A percentile compares a stretch with the other conserved stretches of the same genome.
phyloP scores from a whole-genome alignment of 2,888 invertebrate genomes.

The Sycophila texana region DNA sequence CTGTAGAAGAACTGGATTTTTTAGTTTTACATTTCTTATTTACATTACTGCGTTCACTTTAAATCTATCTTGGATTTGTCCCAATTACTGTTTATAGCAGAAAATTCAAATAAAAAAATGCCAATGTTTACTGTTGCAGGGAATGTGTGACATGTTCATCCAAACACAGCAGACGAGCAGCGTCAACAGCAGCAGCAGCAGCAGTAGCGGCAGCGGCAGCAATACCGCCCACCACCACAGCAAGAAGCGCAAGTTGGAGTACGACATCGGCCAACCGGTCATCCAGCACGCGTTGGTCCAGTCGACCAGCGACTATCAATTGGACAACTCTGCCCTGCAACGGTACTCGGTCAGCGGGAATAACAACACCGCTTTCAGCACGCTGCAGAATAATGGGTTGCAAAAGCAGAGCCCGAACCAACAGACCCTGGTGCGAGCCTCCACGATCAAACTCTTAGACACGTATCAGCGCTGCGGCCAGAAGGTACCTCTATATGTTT shows the following conservation, averaged over 20 bases:
- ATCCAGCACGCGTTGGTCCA: conserved; percentile 75
- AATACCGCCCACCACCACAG: conserved; percentile 72
- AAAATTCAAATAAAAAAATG: no score
- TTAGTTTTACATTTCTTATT: no score
- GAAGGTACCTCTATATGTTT: conserved; percentile 75
- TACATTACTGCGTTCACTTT: no score
- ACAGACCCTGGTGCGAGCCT: conserved; percentile 81
- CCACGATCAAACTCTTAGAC: conserved; percentile 83
- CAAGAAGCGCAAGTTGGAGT: conserved; percentile 77
- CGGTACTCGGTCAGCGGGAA: conserved; percentile 70
- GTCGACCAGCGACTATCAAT: conserved; percentile 74
- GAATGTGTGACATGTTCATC: conserved; percentile 93
- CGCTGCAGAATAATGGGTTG: conserved; percentile 74
- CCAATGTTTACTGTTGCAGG: conserved; percentile 76
- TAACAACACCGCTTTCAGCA: conserved; percentile 66
- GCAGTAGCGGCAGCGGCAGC: conserved; percentile 71
- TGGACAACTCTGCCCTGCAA: conserved; percentile 61
- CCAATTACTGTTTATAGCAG: no score
- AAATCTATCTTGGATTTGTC: no score
- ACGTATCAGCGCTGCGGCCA: conserved; percentile 83
- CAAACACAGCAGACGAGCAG: conserved; percentile 80
- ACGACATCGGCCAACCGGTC: conserved; percentile 73
- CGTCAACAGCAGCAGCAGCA: conserved; percentile 76
- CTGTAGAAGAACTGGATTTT: no score
- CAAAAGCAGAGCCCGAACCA: conserved; percentile 75